A percentile compares a stretch with the other conserved stretches of the same genome.
Evolutionary conservation across 2,888 invertebrate species (phyloP).

Genomic region (Cryptophagus acutangulus): DNA sequence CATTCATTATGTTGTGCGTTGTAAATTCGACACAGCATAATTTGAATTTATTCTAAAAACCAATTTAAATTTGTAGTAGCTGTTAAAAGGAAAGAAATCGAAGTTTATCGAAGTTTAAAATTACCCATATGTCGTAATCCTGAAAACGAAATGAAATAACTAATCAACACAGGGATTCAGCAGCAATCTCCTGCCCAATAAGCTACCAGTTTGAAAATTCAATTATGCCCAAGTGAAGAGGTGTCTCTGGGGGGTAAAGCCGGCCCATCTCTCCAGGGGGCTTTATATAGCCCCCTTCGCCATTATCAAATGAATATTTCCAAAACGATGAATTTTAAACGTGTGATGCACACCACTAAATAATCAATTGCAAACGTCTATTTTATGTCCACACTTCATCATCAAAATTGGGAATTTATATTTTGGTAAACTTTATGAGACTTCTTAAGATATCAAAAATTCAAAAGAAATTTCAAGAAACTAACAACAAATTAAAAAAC

Average conservation of each 20-base stretch:
- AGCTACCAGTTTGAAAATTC: slow-evolving; percentile 48
- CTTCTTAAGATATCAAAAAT: too few relatives aligned
- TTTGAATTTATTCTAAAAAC: slow-evolving; percentile 22
- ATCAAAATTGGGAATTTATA: too few relatives aligned
- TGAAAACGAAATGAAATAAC: slow-evolving; percentile 46
- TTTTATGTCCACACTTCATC: too few relatives aligned
- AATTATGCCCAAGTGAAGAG: slow-evolving; percentile 47
- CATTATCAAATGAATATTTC: slow-evolving; percentile 15
- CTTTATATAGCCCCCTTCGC: slow-evolving; percentile 13
- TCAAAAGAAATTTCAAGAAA: too few relatives aligned
- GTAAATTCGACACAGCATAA: slow-evolving; percentile 13
- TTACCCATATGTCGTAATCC: slow-evolving; percentile 47
- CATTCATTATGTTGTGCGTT: too few relatives aligned
- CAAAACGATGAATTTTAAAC: too few relatives aligned
- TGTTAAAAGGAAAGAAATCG: slow-evolving; percentile 24
- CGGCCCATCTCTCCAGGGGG: slow-evolving; percentile 23
- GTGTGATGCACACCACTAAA: too few relatives aligned
- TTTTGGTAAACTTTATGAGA: too few relatives aligned
- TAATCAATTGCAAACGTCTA: too few relatives aligned
- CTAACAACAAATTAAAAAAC: too few relatives aligned
- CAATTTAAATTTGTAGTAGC: slow-evolving; percentile 24
- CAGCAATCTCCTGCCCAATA: slow-evolving; percentile 48
- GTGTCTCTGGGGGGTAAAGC: slow-evolving; percentile 35
- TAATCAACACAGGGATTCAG: slow-evolving; percentile 42
- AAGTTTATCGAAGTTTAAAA: slow-evolving; percentile 40